Evolutionary conservation across 2,888 invertebrate species (phyloP).

Genomic region (Cryptocephalus moraei): DNA sequence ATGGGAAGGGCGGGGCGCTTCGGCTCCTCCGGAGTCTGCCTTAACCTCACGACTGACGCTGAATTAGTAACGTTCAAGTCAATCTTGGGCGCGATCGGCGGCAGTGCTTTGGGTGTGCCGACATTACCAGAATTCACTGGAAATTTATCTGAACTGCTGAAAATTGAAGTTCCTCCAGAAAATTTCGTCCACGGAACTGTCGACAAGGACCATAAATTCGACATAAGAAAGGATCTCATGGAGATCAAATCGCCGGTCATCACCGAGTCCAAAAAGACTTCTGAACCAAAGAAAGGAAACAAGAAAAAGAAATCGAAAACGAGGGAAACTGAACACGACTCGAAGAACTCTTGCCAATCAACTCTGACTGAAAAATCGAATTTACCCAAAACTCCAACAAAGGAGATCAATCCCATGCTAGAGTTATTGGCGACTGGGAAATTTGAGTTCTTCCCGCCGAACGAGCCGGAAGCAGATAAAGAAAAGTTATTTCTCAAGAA

Average conservation of each 20-base stretch:
- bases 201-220: neutral
- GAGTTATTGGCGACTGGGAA: conserved; percentile 2
- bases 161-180: conserved; percentile 20
- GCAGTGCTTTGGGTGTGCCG: conserved; percentile 40
- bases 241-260: neutral
- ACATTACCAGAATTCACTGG: conserved; percentile 36
- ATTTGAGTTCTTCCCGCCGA: no score
- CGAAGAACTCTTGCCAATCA: neutral
- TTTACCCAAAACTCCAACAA: neutral
- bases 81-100: conserved; percentile 48
- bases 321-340: conserved; percentile 1
- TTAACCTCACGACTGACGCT: conserved; percentile 58
- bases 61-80: conserved; percentile 51
- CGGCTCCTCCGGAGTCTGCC: conserved; percentile 73
- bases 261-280: neutral
- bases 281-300: neutral
- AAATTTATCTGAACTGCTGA: conserved; percentile 25
- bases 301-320: neutral
- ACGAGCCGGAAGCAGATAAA: neutral
- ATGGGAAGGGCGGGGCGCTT: conserved; percentile 93
- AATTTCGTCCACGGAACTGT: conserved; percentile 22
- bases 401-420: conserved; percentile 4
- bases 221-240: conserved; percentile 2
- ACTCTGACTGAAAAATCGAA: no score
- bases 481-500: conserved; percentile 23